Evolutionary conservation across 2,888 invertebrate genomes (phyloP).

Genomic region (Plebejus argus): DNA sequence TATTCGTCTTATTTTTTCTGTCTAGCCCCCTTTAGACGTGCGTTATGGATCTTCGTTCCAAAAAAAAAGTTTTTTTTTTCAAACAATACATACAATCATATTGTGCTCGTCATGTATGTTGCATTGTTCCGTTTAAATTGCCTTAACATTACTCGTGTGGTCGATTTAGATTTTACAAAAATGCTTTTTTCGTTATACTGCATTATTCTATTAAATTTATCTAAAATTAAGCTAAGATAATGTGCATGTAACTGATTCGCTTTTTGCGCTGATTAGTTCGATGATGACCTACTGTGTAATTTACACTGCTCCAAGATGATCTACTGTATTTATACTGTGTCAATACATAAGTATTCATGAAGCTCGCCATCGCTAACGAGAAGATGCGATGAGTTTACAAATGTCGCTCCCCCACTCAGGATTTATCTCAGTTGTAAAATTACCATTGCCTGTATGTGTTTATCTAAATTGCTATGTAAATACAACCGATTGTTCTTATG

Average conservation of each 20-base stretch:
- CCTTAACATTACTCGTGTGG: not conserved
- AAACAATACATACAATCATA: too few relatives aligned
- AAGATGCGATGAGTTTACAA: constrained; percentile 20
- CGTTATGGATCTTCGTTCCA: too few relatives aligned
- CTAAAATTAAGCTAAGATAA: not conserved
- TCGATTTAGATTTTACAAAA: not conserved
- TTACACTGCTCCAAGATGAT: not conserved
- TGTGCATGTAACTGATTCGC: too few relatives aligned
- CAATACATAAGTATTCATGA: constrained; percentile 5
- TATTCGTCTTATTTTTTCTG: too few relatives aligned
- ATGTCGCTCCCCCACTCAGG: not conserved
- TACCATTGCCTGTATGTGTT: constrained; percentile 1
- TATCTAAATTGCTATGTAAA: constrained; percentile 10
- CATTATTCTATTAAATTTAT: not conserved
- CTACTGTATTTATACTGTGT: not conserved
- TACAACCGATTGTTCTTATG: not conserved
- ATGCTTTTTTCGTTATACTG: not conserved
- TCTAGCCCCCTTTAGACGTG: too few relatives aligned
- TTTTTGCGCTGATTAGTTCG: too few relatives aligned
- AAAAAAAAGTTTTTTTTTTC: too few relatives aligned
- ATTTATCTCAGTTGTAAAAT: constrained; percentile 7
- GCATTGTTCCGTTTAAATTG: too few relatives aligned
- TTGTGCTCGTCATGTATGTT: too few relatives aligned
- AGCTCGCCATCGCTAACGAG: constrained; percentile 23
- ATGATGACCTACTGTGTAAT: not conserved